Percentiles rank a stretch among this genome's conserved stretches.
Evolutionary conservation across 2,888 invertebrate species (phyloP).

Genomic region (Phoenoteleia sp.): DNA sequence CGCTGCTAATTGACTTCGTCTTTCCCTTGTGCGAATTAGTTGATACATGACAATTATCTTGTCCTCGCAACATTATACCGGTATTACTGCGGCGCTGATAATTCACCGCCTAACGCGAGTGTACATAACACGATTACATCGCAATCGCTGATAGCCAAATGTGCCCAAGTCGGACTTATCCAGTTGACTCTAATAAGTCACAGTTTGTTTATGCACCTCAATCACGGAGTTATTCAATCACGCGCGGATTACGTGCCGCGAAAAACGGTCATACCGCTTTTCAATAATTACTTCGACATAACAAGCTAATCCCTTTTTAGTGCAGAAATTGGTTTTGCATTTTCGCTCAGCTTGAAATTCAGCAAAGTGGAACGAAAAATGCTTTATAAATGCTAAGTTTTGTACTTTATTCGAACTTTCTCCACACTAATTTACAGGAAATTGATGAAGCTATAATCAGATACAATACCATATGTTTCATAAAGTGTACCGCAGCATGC

Average conservation of each 20-base stretch:
- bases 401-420: constrained; percentile 51
- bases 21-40: background rate
- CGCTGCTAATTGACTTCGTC: background rate
- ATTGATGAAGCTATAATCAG: constrained; percentile 64
- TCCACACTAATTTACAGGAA: constrained; percentile 56
- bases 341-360: constrained; percentile 7
- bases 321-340: constrained; percentile 20
- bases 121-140: background rate
- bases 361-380: constrained; percentile 57
- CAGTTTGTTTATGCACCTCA: background rate
- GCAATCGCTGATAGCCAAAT: constrained; percentile 14
- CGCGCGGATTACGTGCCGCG: background rate
- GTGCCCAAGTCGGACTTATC: background rate
- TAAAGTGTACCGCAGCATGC: constrained; percentile 46
- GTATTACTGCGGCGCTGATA: background rate
- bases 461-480: constrained; percentile 58
- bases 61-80: background rate
- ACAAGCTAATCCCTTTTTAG: too few species aligned
- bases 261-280: too few species aligned
- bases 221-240: background rate
- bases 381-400: constrained; percentile 47
- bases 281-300: too few species aligned
- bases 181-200: background rate
- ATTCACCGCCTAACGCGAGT: background rate
- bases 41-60: background rate